These are phyloP conservation scores for Cerastis rubricosa DNA, from an alignment of 2,888 invertebrate species.

Conservation along the genomic window DNA sequence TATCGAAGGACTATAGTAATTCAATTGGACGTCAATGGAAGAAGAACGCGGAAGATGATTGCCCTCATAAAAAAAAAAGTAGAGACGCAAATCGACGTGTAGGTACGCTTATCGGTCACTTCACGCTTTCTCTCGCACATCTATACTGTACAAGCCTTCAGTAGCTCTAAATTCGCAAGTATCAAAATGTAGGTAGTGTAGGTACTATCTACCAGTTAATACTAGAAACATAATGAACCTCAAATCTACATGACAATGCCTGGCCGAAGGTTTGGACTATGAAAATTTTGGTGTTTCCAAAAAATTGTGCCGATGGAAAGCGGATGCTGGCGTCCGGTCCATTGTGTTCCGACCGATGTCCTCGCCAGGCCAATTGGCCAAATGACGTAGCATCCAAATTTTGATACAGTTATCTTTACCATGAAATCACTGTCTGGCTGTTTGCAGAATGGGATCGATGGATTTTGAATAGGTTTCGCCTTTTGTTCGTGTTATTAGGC, in stretches of 20 bases:
- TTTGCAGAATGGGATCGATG: slow-evolving; percentile 72
- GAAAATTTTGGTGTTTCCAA: slow-evolving; percentile 89
- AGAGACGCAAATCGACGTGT: not conserved
- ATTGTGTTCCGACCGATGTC: slow-evolving; percentile 87
- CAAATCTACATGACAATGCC: slow-evolving; percentile 87
- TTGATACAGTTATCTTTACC: slow-evolving; percentile 86
- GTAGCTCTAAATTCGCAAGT: slow-evolving; percentile 24
- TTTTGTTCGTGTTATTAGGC: slow-evolving; percentile 53
- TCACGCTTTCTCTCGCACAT: slow-evolving; percentile 35
- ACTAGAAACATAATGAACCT: slow-evolving; percentile 66
- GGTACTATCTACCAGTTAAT: slow-evolving; percentile 36
- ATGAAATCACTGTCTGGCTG: slow-evolving; percentile 80
- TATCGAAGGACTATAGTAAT: not conserved
- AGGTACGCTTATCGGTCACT: not conserved
- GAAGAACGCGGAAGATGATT: not conserved
- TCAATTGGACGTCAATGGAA: not conserved
- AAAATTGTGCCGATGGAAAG: slow-evolving; percentile 87
- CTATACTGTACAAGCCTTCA: slow-evolving; percentile 15
- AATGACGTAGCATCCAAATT: slow-evolving; percentile 83
- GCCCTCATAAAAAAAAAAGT: not conserved
- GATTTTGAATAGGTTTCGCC: slow-evolving; percentile 56
- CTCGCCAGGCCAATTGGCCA: slow-evolving; percentile 82
- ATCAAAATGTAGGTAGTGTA: slow-evolving; percentile 30
- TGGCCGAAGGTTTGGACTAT: slow-evolving; percentile 80
- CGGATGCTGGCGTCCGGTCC: slow-evolving; percentile 85